phyloP scores from a whole-genome alignment of 2,797 vertebrate species.

The Chanos chanos region DNA sequence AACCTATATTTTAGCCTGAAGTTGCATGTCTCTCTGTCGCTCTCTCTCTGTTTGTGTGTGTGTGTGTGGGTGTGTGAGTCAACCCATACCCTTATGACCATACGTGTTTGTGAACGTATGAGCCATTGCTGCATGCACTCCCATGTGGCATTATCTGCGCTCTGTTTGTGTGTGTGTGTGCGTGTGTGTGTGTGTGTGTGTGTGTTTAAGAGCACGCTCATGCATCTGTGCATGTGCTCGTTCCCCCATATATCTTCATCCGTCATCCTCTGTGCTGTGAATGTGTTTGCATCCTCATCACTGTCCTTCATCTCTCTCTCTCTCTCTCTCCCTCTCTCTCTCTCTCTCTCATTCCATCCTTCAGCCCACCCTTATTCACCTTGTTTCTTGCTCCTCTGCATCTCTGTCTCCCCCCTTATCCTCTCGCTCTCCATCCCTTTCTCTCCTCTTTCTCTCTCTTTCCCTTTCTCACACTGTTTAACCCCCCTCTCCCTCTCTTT shows the following conservation, averaged over 20 bases:
- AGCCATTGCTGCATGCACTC: not conserved
- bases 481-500: slow-evolving; percentile 5
- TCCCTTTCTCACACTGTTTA: not conserved
- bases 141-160: not conserved
- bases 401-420: slow-evolving; percentile 2
- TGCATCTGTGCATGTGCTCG: not conserved
- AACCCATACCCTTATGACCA: not conserved
- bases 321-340: slow-evolving; percentile 11
- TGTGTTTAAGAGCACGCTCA: not conserved
- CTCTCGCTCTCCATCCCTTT: not conserved
- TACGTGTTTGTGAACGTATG: not conserved
- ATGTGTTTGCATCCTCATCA: slow-evolving; percentile 38
- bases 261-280: slow-evolving; percentile 37
- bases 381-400: not conserved
- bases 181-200: slow-evolving; percentile 6
- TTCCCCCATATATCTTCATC: slow-evolving; percentile 51
- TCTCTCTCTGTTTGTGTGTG: slow-evolving; percentile 1
- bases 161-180: not conserved
- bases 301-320: slow-evolving; percentile 34
- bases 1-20: not conserved
- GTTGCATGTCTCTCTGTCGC: not conserved
- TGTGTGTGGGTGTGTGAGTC: slow-evolving; percentile 23
- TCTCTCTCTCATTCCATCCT: slow-evolving; percentile 13
- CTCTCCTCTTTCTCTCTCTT: slow-evolving; percentile 2
- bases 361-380: slow-evolving; percentile 1